These are phyloP conservation scores for Ganaspis sp. DNA, from an alignment of 1,140 invertebrate species.

Conservation along the genomic window DNA sequence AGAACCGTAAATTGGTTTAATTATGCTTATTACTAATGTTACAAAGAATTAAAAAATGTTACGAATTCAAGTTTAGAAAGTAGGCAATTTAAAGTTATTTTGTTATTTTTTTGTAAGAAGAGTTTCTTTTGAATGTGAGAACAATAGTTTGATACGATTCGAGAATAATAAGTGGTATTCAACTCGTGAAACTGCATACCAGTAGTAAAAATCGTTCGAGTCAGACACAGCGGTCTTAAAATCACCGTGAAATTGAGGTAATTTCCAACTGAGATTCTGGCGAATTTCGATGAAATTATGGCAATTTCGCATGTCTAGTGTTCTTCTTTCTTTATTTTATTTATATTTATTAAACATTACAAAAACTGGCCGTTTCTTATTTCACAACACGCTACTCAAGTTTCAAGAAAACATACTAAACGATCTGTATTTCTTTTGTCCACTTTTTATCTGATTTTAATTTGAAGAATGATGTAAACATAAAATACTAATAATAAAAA, in stretches of 20 bases:
- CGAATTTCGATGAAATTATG: slow-evolving; percentile 8
- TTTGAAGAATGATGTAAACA: too few species aligned
- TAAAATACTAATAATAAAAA: too few species aligned
- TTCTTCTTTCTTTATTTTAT: not conserved
- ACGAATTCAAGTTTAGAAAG: too few species aligned
- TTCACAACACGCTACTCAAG: not conserved
- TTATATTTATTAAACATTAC: not conserved
- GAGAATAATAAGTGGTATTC: not conserved
- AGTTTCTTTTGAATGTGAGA: too few species aligned
- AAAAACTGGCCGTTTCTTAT: not conserved
- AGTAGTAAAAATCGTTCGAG: slow-evolving; percentile 23
- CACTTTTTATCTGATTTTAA: too few species aligned
- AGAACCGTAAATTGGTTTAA: too few species aligned
- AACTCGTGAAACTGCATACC: not conserved
- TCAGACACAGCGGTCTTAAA: slow-evolving; percentile 2
- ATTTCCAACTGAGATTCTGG: not conserved
- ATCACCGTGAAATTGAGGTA: slow-evolving; percentile 7
- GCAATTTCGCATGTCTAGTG: not conserved
- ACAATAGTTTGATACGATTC: not conserved
- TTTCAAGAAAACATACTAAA: not conserved
- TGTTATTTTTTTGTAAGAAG: too few species aligned
- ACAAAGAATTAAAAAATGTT: too few species aligned
- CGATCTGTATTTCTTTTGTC: not conserved
- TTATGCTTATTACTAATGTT: too few species aligned
- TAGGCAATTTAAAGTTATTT: too few species aligned